phyloP scores from a whole-genome alignment of 2,888 invertebrate genomes.

The Antheraea yamamai region DNA sequence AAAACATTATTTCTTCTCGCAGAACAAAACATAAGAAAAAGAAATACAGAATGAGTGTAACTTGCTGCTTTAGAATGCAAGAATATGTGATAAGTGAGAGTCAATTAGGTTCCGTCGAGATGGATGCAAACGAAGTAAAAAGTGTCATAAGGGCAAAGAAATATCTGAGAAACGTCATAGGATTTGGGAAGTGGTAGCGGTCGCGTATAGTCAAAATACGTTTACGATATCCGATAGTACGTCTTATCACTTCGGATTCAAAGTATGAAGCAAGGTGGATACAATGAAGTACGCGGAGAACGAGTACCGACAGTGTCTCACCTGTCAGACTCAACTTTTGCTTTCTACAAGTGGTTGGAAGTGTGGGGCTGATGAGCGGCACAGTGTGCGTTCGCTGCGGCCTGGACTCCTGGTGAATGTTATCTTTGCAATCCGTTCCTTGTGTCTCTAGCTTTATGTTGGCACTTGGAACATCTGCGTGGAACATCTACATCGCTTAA shows the following conservation, averaged over 20 bases:
- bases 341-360: slow-evolving; percentile 84
- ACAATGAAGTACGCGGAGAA: slow-evolving; percentile 36
- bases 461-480: slow-evolving; percentile 71
- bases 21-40: background rate
- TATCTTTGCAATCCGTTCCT: slow-evolving; percentile 55
- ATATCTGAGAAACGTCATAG: slow-evolving; percentile 2
- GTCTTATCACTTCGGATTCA: slow-evolving; percentile 42
- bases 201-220: slow-evolving; percentile 19
- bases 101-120: background rate
- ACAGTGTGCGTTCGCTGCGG: slow-evolving; percentile 81
- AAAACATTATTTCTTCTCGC: background rate
- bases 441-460: slow-evolving; percentile 63
- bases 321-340: slow-evolving; percentile 87
- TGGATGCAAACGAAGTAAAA: slow-evolving; percentile 13
- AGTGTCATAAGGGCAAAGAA: background rate
- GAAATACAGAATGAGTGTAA: slow-evolving; percentile 2
- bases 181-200: background rate
- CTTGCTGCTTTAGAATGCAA: slow-evolving; percentile 14
- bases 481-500: slow-evolving; percentile 70
- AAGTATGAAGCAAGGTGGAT: slow-evolving; percentile 37
- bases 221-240: slow-evolving; percentile 38
- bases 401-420: slow-evolving; percentile 47
- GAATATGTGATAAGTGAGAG: slow-evolving; percentile 7
- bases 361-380: slow-evolving; percentile 84
- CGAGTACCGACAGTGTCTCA: slow-evolving; percentile 66